Evolutionary conservation across 2,797 vertebrate species (phyloP), one percentile per base, ranked within the genome.

Genomic region (Myotis findleyi): DNA sequence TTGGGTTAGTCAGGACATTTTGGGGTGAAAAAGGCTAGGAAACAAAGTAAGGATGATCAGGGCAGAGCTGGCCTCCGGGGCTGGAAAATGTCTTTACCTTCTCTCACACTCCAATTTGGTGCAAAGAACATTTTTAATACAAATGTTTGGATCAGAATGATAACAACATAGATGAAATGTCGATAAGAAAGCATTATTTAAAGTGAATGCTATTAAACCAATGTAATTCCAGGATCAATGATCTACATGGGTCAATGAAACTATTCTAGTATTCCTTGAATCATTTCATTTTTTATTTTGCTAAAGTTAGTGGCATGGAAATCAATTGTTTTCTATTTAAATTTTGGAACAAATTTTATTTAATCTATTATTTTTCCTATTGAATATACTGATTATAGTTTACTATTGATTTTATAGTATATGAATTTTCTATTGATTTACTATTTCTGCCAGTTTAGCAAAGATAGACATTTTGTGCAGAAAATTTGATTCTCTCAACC

Each of bases 381-480:
- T 92, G 33, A 30, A 64, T 36, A 38, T 85, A 33, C 36, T 71
- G 69, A 88, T 85, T 79, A 69, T 88, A 91, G 91, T 68, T 82
- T 77, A 82, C 38, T 77, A 59, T 53, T 92, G 83, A 93, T 89
- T 95, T 93, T 25, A 96, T 55, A 55, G 49, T 55, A 25, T 36
- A 77, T 77, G 75, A 93, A 93, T 81, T 88, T 72, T 79, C 44
- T 79, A 41, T 59, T 92, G 83, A 94, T 91, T 93, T 91, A 53
- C 12, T 30, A 96, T 94, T 88, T 77, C 17, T 41, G 73, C 75
- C 51, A 93, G 88, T 91, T 94, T 93, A 88, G 30, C 62, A 86
- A 85, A 86, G 47, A 68, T 59, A 41, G 16, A 79, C 23, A 85
- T 55, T 85, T 88, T 33, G 41, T 88, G 49, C 69, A 88, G 62